These are phyloP conservation scores for Exaiptasia diaphana DNA, from an alignment of 64 coral and sea anemone species.

Conservation along the genomic window DNA sequence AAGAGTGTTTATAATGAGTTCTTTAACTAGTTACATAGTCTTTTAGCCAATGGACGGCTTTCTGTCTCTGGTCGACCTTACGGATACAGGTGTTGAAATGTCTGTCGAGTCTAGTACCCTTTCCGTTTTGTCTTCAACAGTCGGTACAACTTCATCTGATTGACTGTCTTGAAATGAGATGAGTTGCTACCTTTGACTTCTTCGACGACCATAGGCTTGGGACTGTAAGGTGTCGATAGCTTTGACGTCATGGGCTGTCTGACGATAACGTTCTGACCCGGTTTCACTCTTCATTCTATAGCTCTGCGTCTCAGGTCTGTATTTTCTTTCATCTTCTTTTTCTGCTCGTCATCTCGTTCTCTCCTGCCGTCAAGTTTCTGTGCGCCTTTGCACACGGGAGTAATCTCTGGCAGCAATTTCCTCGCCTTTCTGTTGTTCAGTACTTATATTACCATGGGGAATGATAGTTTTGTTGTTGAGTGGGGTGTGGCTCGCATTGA, in stretches of 20 bases:
- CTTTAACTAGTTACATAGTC: too few species aligned
- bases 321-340: constrained; percentile 20
- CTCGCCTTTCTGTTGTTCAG: constrained; percentile 11
- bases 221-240: constrained; percentile 47
- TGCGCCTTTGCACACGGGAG: too few species aligned
- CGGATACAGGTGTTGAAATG: too few species aligned
- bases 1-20: too few species aligned
- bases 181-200: constrained; percentile 24
- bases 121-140: too few species aligned
- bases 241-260: constrained; percentile 41
- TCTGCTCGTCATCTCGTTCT: too few species aligned
- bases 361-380: too few species aligned
- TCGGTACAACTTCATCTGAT: too few species aligned
- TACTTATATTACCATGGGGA: constrained; percentile 16
- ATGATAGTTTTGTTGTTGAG: constrained; percentile 36
- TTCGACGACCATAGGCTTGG: constrained; percentile 18
- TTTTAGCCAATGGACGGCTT: too few species aligned
- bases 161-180: constrained; percentile 38
- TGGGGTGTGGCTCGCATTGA: constrained; percentile 44
- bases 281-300: neutral
- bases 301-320: neutral
- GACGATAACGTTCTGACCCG: constrained; percentile 18
- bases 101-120: too few species aligned
- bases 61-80: too few species aligned
- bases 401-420: constrained; percentile 38